Evolutionary conservation across 2,888 invertebrate species (phyloP).

Genomic region (Maniola hyperantus): DNA sequence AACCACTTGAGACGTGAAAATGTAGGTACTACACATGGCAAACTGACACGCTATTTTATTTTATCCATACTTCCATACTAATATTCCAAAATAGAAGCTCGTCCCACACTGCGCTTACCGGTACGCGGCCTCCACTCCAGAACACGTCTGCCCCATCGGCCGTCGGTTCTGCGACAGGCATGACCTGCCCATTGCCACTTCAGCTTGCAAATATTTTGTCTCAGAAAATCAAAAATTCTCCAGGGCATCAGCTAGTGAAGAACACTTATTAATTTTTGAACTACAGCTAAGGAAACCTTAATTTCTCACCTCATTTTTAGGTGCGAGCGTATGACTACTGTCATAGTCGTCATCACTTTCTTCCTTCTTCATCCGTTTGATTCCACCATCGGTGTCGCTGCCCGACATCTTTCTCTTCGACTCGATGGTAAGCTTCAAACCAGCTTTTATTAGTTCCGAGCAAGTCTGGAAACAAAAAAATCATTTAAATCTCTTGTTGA

Average conservation of each 20-base stretch:
- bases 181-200: no score
- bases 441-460: slow-evolving; percentile 95
- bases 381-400: slow-evolving; percentile 78
- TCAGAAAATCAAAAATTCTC: no score
- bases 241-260: neutral
- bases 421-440: slow-evolving; percentile 94
- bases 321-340: slow-evolving; percentile 78
- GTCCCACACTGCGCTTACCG: no score
- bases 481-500: neutral
- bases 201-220: no score
- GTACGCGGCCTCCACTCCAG: no score
- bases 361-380: slow-evolving; percentile 80
- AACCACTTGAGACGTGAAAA: no score
- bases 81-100: no score
- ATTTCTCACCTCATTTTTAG: slow-evolving; percentile 78
- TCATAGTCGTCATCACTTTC: slow-evolving; percentile 85
- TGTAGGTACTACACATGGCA: no score
- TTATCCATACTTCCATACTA: no score
- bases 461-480: slow-evolving; percentile 84
- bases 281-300: neutral
- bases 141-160: no score
- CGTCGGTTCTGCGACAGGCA: no score
- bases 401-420: slow-evolving; percentile 91
- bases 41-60: no score
- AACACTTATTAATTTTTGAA: neutral